Percentiles rank a stretch among this genome's conserved stretches.
phyloP scores from a whole-genome alignment of 2,888 invertebrate genomes.

The Agriopis marginaria region DNA sequence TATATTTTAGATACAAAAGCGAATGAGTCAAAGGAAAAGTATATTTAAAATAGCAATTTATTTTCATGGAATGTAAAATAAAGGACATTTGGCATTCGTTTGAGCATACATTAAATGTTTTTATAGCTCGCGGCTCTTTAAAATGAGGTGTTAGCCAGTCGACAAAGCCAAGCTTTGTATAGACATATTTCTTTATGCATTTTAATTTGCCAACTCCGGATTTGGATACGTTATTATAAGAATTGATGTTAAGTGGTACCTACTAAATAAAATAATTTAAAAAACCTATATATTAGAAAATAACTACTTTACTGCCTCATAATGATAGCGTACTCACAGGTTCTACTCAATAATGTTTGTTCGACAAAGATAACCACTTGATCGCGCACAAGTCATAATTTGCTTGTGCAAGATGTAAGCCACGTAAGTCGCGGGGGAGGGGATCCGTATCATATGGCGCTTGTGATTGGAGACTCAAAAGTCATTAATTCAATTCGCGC shows the following conservation, averaged over 20 bases:
- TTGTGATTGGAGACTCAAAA: too few species aligned
- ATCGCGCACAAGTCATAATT: too few species aligned
- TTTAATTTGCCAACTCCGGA: constrained; percentile 1
- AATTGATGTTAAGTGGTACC: constrained; percentile 8
- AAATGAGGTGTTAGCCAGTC: constrained; percentile 11
- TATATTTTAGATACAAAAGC: constrained; percentile 28
- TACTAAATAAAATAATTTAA: not conserved
- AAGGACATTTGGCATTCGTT: constrained; percentile 31
- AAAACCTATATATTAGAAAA: not conserved
- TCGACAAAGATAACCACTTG: not conserved
- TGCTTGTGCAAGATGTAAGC: too few species aligned
- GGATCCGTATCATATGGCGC: too few species aligned
- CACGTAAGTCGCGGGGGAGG: too few species aligned
- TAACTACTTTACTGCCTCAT: not conserved
- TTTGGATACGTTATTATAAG: constrained; percentile 10
- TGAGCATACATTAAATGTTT: constrained; percentile 28
- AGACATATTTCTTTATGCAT: constrained; percentile 12
- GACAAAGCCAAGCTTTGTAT: constrained; percentile 30
- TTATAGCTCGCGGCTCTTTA: constrained; percentile 20
- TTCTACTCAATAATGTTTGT: not conserved
- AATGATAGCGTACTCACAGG: not conserved
- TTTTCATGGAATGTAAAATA: constrained; percentile 31
- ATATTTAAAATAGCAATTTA: constrained; percentile 22
- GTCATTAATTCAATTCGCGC: too few species aligned
- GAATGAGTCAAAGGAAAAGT: constrained; percentile 17